Conservation (phyloP, 2,888 invertebrate species). For the Pediacus dermestoides region DNA sequence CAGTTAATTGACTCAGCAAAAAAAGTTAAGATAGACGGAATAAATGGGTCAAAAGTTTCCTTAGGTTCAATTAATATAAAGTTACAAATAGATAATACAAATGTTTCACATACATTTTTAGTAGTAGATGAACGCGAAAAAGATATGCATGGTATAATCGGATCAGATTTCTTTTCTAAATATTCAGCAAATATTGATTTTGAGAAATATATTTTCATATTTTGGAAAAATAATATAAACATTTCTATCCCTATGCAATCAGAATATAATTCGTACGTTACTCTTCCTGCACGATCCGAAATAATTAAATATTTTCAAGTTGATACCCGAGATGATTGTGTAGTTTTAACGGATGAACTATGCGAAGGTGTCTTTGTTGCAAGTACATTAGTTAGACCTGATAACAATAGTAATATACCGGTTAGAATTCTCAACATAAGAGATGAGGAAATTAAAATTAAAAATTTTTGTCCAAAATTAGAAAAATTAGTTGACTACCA, state of each 20-base stretch:
- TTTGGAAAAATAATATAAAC: not conserved
- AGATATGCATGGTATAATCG: conserved; percentile 9
- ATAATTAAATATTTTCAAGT: conserved; percentile 8
- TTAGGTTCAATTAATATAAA: conserved; percentile 9
- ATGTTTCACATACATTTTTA: conserved; percentile 9
- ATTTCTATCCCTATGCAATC: conserved; percentile 1
- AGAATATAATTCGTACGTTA: not conserved
- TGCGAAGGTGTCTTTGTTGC: conserved; percentile 7
- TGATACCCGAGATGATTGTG: not conserved
- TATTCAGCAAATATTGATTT: conserved; percentile 11
- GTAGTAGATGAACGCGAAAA: conserved; percentile 3
- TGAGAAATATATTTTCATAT: conserved; percentile 2
- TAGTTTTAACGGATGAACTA: conserved; percentile 5
- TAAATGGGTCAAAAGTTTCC: conserved; percentile 8
- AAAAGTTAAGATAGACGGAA: conserved; percentile 11
- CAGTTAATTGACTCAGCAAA: conserved; percentile 5
- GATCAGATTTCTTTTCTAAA: conserved; percentile 11
- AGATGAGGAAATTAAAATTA: conserved; percentile 6
- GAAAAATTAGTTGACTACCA: conserved; percentile 4
- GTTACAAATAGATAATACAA: conserved; percentile 9
- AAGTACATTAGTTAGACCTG: conserved; percentile 3
- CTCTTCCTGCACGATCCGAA: conserved; percentile 4
- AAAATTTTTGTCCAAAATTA: conserved; percentile 7
- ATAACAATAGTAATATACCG: conserved; percentile 5
- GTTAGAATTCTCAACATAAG: conserved; percentile 9